A percentile compares a stretch with the other conserved stretches of the same genome.
Evolutionary conservation across 2,797 vertebrate species (phyloP).

Genomic region (Arvicola amphibius): DNA sequence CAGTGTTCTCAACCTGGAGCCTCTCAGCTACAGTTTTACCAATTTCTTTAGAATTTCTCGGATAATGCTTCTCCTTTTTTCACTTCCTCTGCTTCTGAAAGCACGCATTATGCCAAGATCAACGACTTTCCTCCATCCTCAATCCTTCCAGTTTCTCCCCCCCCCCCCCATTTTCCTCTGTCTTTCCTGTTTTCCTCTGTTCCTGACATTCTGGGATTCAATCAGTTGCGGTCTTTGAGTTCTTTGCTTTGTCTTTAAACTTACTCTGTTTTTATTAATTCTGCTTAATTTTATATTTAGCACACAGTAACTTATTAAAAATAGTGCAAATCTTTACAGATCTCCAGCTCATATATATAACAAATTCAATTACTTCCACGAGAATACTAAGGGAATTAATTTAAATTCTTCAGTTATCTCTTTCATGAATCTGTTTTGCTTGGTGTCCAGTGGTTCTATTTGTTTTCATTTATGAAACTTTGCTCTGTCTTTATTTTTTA

Average conservation of each 20-base stretch:
- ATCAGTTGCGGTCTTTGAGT: not conserved
- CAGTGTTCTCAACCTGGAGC: too few species aligned
- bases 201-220: not conserved
- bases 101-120: not conserved
- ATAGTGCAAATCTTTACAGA: not conserved
- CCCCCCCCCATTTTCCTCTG: not conserved
- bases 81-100: not conserved
- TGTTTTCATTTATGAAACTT: not conserved
- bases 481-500: not conserved
- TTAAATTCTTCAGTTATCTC: not conserved
- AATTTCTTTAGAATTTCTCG: not conserved
- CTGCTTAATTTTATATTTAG: not conserved
- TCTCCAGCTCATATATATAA: slow-evolving; percentile 4
- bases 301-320: not conserved
- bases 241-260: slow-evolving; percentile 18
- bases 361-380: not conserved
- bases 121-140: not conserved
- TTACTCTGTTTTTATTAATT: not conserved
- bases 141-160: not conserved
- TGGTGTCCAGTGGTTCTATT: not conserved
- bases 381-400: not conserved
- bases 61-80: not conserved
- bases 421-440: not conserved
- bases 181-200: not conserved
- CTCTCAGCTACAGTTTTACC: not conserved